Evolutionary conservation across 2,888 invertebrate genomes (phyloP).

Genomic region (Euphydryas editha): DNA sequence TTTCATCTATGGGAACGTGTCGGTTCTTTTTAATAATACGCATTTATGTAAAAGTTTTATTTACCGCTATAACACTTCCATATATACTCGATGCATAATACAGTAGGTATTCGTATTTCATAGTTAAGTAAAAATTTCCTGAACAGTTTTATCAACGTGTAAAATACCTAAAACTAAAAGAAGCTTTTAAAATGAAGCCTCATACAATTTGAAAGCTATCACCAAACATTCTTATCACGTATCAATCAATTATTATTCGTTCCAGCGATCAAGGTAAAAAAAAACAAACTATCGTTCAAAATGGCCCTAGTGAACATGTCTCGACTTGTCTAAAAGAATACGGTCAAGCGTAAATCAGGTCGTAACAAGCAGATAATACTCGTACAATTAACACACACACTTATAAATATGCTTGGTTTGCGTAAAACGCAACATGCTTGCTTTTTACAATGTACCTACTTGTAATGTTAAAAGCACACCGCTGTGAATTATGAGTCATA

Average conservation of each 20-base stretch:
- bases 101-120: too few relatives aligned
- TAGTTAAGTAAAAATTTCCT: too few relatives aligned
- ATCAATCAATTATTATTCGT: constrained; percentile 16
- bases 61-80: too few relatives aligned
- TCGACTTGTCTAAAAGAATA: constrained; percentile 59
- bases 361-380: neutral
- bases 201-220: neutral
- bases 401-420: neutral
- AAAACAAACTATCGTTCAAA: constrained; percentile 45
- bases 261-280: constrained; percentile 11
- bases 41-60: too few relatives aligned
- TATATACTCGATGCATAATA: too few relatives aligned
- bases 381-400: constrained; percentile 7
- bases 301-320: constrained; percentile 71
- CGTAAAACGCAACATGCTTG: neutral
- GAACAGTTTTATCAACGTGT: too few relatives aligned
- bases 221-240: constrained; percentile 12
- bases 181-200: neutral
- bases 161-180: too few relatives aligned
- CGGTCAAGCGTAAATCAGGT: constrained; percentile 14
- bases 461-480: neutral
- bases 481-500: too few relatives aligned
- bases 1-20: too few relatives aligned
- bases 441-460: neutral
- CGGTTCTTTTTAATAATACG: too few relatives aligned